These are phyloP conservation scores for Eupleurogrammus muticus DNA, from an alignment of 2,797 vertebrate species.

Conservation along the genomic window DNA sequence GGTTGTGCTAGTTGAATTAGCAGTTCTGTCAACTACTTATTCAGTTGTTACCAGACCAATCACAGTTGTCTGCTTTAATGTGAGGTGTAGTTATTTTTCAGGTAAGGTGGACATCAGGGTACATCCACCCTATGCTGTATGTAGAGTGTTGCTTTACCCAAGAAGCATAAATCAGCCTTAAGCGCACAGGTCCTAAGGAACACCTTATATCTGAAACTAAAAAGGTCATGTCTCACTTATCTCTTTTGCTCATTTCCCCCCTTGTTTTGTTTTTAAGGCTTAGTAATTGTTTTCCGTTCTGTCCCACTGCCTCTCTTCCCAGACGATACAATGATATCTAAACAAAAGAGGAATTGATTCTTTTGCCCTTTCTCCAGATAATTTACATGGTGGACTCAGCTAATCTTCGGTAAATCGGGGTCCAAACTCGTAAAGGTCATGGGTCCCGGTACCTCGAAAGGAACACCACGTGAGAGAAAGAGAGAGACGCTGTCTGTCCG, in stretches of 20 bases:
- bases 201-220: conserved; percentile 45
- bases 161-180: background rate
- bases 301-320: conserved; percentile 40
- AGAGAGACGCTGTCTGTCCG: conserved; percentile 71
- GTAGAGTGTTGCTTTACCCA: too few species aligned
- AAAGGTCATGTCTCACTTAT: conserved; percentile 53
- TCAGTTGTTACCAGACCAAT: too few species aligned
- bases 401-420: conserved; percentile 77
- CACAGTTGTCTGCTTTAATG: too few species aligned
- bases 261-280: conserved; percentile 44
- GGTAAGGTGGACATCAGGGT: too few species aligned
- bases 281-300: conserved; percentile 63
- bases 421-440: conserved; percentile 80
- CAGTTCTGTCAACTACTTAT: too few species aligned
- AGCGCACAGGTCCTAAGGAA: conserved; percentile 25
- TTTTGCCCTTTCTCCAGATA: conserved; percentile 72
- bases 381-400: conserved; percentile 78
- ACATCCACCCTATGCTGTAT: too few species aligned
- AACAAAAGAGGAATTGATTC: conserved; percentile 75
- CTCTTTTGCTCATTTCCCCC: conserved; percentile 12
- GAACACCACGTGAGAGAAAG: conserved; percentile 55
- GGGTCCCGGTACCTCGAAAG: conserved; percentile 55
- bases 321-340: conserved; percentile 50
- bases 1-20: too few species aligned
- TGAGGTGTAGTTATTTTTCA: too few species aligned